Evolutionary conservation across 2,797 vertebrate genomes (phyloP), one percentile per base, ranked within the genome.

Genomic region (Catamblyrhynchus diadema): DNA sequence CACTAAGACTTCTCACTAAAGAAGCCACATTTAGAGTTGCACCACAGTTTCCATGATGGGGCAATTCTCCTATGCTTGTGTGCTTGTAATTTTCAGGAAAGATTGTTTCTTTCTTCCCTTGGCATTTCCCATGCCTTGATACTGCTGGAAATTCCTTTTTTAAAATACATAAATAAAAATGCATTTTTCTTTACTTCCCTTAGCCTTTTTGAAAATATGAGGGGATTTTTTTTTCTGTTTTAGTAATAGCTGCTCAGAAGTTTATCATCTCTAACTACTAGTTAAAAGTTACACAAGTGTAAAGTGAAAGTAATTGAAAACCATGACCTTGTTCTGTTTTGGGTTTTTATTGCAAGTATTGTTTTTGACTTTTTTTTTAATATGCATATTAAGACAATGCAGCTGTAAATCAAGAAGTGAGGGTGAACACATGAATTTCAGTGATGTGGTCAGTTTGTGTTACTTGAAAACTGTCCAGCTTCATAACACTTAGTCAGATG

Each of bases 21-120:
- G 35, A 59, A 54, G 45, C 53, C 35, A 3, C 50, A 5, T 56
- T 87, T 12, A 47, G 62, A 10, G 48, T 92, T 94, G 42, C 72
- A 3, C 65, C 93, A 95, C 37, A 59, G 21, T 96, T 96, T 96
- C 92, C 86, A 70, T 85, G 70, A 90, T 85, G 90, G 81, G 51
- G 80, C 83, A 79, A 39, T 93, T 94, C 92, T 93, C 74, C 73
- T 54, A 9, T 30, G 48, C 39, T 82, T 61, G 61, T 65, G 37
- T 35, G 61, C 72, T 82, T 74, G 69, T 84, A 51, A 86, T 81
- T 82, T 90, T 86, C 39, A 65, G 94, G 92, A 96, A 95, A 41
- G 12, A 90, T 61, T 62, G 27, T 72, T 89, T 82, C 13, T 91
- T 88, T 91, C 39, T 89, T 93, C 54, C 53, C 14, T 64, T 90